Percentiles rank a stretch among this genome's conserved stretches.
Conservation (phyloP, 2,797 vertebrate genomes). For the Neosilurus mollespiculum region DNA sequence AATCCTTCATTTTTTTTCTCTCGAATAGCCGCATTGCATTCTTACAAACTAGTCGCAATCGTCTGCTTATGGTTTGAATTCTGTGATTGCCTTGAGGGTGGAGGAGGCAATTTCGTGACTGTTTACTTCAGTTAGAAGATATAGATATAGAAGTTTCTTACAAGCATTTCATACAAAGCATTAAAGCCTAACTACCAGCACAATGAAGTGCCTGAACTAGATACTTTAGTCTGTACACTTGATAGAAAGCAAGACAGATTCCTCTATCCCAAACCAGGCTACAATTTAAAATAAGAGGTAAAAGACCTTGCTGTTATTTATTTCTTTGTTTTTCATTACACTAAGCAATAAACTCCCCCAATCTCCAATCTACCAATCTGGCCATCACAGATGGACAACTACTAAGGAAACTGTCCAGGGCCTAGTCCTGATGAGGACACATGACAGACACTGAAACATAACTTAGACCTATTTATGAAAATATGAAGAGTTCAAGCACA, state of each 20-base stretch:
- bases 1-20: conserved; percentile 36
- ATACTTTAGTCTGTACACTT: conserved; percentile 38
- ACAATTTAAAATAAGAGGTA: conserved; percentile 1
- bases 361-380: not conserved
- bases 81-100: conserved; percentile 26
- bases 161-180: conserved; percentile 13
- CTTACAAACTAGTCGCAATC: conserved; percentile 40
- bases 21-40: conserved; percentile 46
- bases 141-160: conserved; percentile 36
- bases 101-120: conserved; percentile 38
- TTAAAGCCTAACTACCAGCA: conserved; percentile 2
- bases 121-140: conserved; percentile 13
- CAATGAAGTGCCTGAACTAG: conserved; percentile 37
- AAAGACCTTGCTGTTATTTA: conserved; percentile 22
- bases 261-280: conserved; percentile 12
- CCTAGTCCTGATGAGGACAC: not conserved
- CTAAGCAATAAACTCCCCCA: not conserved
- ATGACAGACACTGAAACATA: not conserved
- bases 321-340: not conserved
- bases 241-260: conserved; percentile 22
- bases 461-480: not conserved
- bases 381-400: not conserved
- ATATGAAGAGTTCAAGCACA: not conserved
- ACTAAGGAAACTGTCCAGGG: not conserved
- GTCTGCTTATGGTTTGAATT: conserved; percentile 40